Evolutionary conservation across 2,113 vertebrate species (phyloP).

Genomic region (Carollia perspicillata): DNA sequence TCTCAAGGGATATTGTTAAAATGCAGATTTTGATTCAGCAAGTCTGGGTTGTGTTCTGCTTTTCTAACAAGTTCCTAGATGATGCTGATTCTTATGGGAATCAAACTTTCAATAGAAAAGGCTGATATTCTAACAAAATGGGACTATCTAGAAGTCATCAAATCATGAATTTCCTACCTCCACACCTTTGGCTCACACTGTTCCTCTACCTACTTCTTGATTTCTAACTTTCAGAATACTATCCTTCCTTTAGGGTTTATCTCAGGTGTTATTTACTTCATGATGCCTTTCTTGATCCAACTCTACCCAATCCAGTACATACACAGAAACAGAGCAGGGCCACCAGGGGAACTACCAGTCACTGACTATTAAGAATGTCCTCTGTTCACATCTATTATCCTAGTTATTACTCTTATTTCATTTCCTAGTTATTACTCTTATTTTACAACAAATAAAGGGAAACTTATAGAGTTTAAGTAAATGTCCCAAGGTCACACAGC

Average conservation of each 20-base stretch:
- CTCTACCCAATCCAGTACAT: neutral
- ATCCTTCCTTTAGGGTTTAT: neutral
- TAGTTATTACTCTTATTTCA: neutral
- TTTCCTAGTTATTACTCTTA: constrained; percentile 3
- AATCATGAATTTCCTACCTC: neutral
- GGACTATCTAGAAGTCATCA: constrained; percentile 1
- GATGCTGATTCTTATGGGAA: neutral
- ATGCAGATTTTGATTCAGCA: constrained; percentile 39
- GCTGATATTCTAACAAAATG: neutral
- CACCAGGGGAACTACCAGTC: neutral
- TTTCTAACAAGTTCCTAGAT: constrained; percentile 10
- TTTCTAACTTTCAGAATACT: neutral
- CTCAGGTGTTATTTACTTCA: constrained; percentile 11
- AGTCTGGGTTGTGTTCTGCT: neutral
- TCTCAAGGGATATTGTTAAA: neutral
- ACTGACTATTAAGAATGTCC: neutral
- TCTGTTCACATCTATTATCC: neutral
- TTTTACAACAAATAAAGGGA: constrained; percentile 22
- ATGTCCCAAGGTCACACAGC: neutral
- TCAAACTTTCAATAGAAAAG: neutral
- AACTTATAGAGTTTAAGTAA: neutral
- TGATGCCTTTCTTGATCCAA: neutral
- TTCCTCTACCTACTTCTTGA: neutral
- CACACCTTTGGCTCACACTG: neutral
- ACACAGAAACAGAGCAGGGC: neutral